Conservation (phyloP, 2,797 vertebrate species). For the Harpagifer antarcticus region DNA sequence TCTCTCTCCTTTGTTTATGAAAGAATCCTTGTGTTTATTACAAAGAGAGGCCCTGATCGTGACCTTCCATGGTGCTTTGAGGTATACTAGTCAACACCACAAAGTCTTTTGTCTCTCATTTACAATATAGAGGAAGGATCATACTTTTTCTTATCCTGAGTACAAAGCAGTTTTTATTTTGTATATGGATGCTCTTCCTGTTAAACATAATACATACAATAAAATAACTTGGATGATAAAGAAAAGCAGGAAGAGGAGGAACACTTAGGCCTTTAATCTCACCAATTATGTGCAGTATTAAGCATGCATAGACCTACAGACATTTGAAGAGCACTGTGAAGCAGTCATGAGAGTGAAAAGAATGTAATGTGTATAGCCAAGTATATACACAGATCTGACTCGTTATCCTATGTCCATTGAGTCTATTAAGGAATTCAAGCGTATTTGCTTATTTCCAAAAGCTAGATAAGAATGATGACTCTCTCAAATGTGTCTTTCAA, state of each 20-base stretch:
- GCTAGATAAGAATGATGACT: conserved; percentile 10
- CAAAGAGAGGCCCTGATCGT: conserved; percentile 57
- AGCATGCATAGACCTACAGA: conserved; percentile 15
- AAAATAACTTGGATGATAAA: conserved; percentile 27
- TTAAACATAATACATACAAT: conserved; percentile 46
- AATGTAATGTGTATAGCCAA: too few species aligned
- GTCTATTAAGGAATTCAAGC: conserved; percentile 1
- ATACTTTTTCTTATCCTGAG: conserved; percentile 45
- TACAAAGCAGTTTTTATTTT: conserved; percentile 53
- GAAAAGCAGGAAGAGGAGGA: conserved; percentile 52
- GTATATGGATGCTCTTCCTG: conserved; percentile 52
- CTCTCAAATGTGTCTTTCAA: conserved; percentile 1
- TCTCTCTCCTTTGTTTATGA: conserved; percentile 62
- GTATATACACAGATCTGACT: not conserved
- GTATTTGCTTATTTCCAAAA: conserved; percentile 4
- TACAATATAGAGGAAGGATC: conserved; percentile 53
- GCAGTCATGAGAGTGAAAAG: not conserved
- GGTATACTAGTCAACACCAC: conserved; percentile 40
- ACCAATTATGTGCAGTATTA: conserved; percentile 29
- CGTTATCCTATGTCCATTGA: not conserved
- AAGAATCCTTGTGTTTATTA: conserved; percentile 66
- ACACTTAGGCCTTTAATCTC: conserved; percentile 42
- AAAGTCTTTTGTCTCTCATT: conserved; percentile 45
- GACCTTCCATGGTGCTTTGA: conserved; percentile 66
- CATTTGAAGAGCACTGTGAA: not conserved